Conservation (phyloP, 2,888 invertebrate species). For the Eristalis pertinax region DNA sequence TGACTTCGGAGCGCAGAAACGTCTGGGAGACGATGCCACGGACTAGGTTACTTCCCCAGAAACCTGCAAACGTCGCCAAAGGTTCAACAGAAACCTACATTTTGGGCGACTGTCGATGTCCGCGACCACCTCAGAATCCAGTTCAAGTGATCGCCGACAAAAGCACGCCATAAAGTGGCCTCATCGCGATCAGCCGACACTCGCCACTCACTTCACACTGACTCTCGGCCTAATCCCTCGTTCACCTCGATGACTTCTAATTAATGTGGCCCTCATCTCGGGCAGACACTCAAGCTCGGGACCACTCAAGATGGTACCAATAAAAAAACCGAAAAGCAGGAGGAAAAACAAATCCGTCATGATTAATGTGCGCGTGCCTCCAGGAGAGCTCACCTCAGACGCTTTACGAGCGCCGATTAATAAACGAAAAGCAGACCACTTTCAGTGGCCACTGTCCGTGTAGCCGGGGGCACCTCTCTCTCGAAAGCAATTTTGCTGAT, state of each 20-base stretch:
- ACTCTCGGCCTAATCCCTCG: neutral
- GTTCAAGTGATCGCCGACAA: too few species aligned
- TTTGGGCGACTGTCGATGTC: neutral
- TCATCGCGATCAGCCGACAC: neutral
- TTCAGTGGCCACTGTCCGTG: neutral
- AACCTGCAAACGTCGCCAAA: too few species aligned
- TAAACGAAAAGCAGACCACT: neutral
- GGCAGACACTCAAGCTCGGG: neutral
- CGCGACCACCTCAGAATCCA: too few species aligned
- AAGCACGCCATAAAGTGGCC: neutral
- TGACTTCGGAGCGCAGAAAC: too few species aligned
- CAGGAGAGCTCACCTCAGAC: neutral
- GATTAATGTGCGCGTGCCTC: neutral
- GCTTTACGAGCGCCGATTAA: neutral
- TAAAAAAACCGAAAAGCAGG: neutral
- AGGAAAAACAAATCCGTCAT: neutral
- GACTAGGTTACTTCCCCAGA: too few species aligned
- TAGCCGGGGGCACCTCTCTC: too few species aligned
- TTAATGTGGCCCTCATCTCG: neutral
- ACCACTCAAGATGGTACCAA: neutral
- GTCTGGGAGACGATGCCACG: too few species aligned
- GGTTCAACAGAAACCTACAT: too few species aligned
- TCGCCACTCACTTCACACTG: neutral
- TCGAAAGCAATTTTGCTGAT: slow-evolving; percentile 27
- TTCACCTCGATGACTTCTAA: neutral